Evolutionary conservation across 35 echinoderm and acorn worm species (phyloP).

Genomic region (Ophioderma brevispina): DNA sequence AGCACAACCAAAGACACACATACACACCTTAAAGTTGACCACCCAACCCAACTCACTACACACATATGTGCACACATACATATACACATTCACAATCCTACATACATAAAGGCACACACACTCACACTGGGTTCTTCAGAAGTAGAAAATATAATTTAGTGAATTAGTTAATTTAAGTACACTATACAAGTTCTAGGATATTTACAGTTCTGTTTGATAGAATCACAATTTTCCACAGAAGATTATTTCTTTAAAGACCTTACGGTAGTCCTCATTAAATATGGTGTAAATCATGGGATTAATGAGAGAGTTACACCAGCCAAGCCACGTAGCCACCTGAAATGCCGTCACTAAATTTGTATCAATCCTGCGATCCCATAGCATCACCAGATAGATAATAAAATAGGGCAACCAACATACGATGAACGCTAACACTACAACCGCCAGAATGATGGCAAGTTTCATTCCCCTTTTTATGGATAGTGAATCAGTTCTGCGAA

Average conservation of each 20-base stretch:
- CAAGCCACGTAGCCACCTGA: constrained; percentile 74
- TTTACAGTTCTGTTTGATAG: too few species aligned
- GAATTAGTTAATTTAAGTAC: too few species aligned
- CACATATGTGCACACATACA: too few species aligned
- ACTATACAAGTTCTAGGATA: too few species aligned
- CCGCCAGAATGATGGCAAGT: constrained; percentile 52
- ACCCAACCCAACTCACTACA: too few species aligned
- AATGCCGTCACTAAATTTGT: constrained; percentile 11
- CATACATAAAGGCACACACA: too few species aligned
- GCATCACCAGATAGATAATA: not conserved
- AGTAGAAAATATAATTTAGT: too few species aligned
- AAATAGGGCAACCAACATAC: constrained; percentile 90
- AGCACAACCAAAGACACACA: too few species aligned
- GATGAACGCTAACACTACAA: constrained; percentile 78
- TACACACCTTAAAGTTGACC: too few species aligned
- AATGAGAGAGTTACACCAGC: constrained; percentile 82
- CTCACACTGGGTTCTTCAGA: too few species aligned
- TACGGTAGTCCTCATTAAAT: constrained; percentile 82
- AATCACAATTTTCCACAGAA: constrained; percentile 13
- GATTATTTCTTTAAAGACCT: constrained; percentile 75
- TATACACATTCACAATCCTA: too few species aligned
- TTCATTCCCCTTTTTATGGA: constrained; percentile 44
- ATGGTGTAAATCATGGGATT: constrained; percentile 91
- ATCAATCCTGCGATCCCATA: constrained; percentile 12
- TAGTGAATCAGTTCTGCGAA: not conserved